These are phyloP conservation scores for Thalassophryne amazonica DNA, from an alignment of 2,797 vertebrate species.

Conservation along the genomic window DNA sequence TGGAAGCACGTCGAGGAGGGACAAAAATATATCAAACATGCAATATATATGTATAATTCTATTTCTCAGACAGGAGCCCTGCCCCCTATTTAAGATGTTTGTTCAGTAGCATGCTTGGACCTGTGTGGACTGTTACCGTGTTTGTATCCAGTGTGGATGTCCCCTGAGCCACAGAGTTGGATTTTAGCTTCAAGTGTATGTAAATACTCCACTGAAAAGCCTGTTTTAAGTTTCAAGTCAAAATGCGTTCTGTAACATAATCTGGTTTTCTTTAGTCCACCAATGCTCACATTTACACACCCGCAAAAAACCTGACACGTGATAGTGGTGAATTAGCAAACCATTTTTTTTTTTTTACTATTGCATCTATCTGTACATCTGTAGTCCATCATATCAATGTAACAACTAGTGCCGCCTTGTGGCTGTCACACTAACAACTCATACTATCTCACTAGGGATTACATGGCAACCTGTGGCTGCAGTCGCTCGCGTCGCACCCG, in stretches of 20 bases:
- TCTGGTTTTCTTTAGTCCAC: too few species aligned
- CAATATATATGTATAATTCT: slow-evolving; percentile 54
- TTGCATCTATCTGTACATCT: too few species aligned
- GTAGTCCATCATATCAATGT: too few species aligned
- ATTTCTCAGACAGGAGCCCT: slow-evolving; percentile 27
- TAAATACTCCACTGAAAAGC: slow-evolving; percentile 19
- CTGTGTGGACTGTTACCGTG: slow-evolving; percentile 65
- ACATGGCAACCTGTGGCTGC: too few species aligned
- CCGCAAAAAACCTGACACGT: too few species aligned
- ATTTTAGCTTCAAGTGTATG: slow-evolving; percentile 20
- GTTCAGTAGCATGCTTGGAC: slow-evolving; percentile 76
- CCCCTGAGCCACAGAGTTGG: slow-evolving; percentile 39
- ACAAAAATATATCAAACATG: slow-evolving; percentile 60
- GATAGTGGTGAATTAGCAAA: too few species aligned
- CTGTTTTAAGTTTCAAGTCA: slow-evolving; percentile 28
- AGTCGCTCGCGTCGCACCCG: too few species aligned
- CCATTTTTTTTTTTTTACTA: too few species aligned
- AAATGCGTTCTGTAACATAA: neutral
- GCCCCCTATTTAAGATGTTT: slow-evolving; percentile 51
- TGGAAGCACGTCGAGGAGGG: slow-evolving; percentile 59
- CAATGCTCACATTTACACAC: too few species aligned
- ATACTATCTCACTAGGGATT: too few species aligned
- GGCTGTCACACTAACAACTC: too few species aligned
- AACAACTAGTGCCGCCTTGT: too few species aligned
- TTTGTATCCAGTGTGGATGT: slow-evolving; percentile 63